These are phyloP conservation scores for Drosophila yooni DNA, from an alignment of 2,888 invertebrate genomes.

Conservation along the genomic window DNA sequence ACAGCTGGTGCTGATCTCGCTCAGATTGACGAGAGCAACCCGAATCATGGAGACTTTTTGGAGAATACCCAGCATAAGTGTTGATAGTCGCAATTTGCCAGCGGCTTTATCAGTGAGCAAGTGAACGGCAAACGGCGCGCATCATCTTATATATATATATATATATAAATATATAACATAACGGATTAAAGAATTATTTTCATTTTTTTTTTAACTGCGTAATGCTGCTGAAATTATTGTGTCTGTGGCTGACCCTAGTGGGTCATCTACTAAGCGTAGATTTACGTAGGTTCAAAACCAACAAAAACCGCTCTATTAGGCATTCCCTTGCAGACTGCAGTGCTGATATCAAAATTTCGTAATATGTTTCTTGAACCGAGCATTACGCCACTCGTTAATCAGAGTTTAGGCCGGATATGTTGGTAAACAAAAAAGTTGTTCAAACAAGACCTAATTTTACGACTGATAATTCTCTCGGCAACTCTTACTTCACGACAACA, in stretches of 20 bases:
- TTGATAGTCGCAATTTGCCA: slow-evolving; percentile 34
- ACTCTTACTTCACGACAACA: background rate
- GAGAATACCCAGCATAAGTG: slow-evolving; percentile 27
- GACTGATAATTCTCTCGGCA: background rate
- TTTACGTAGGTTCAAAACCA: slow-evolving; percentile 44
- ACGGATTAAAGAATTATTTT: background rate
- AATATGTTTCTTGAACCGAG: background rate
- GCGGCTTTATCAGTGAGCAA: slow-evolving; percentile 65
- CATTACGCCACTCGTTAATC: background rate
- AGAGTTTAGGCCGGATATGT: background rate
- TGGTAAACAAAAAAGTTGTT: background rate
- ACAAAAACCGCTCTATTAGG: background rate
- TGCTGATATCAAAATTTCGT: background rate
- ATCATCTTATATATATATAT: slow-evolving; percentile 36
- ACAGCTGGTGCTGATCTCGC: slow-evolving; percentile 40
- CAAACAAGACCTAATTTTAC: background rate
- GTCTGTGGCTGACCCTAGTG: slow-evolving; percentile 30
- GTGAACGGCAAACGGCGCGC: slow-evolving; percentile 43
- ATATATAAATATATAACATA: slow-evolving; percentile 1
- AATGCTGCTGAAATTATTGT: slow-evolving; percentile 41
- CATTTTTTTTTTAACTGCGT: slow-evolving; percentile 17
- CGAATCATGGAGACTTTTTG: slow-evolving; percentile 49
- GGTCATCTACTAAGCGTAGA: slow-evolving; percentile 44
- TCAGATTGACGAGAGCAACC: slow-evolving; percentile 25
- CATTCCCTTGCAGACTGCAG: background rate